These are phyloP conservation scores for Pseudomyrmex dendroicus DNA, from an alignment of 1,140 invertebrate species.

Conservation along the genomic window DNA sequence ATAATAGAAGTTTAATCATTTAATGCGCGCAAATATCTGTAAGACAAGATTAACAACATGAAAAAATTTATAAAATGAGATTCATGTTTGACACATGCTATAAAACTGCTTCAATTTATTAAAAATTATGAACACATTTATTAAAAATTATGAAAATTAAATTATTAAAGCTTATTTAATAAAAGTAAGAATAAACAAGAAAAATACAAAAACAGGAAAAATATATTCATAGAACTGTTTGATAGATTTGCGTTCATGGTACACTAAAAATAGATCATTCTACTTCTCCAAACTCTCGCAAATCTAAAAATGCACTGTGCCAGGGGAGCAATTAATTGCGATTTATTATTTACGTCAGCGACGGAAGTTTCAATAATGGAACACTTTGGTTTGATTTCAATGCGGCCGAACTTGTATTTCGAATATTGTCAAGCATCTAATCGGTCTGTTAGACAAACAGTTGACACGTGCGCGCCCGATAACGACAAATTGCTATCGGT, in stretches of 20 bases:
- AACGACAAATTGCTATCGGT: not conserved
- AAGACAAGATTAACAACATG: not conserved
- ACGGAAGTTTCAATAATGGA: slow-evolving; percentile 24
- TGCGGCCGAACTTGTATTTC: slow-evolving; percentile 5
- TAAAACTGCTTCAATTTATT: not conserved
- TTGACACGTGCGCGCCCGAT: not conserved
- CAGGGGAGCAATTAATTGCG: slow-evolving; percentile 35
- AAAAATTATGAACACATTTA: not conserved
- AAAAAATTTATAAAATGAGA: not conserved
- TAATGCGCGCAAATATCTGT: no score
- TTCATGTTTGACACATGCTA: not conserved
- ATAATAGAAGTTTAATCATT: no score
- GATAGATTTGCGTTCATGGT: not conserved
- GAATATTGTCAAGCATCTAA: not conserved
- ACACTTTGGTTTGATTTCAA: not conserved
- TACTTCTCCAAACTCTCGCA: slow-evolving; percentile 17
- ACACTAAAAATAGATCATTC: not conserved
- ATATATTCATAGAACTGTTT: not conserved
- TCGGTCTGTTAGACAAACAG: not conserved
- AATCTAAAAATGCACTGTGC: slow-evolving; percentile 18
- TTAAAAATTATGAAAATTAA: not conserved
- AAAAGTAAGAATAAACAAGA: not conserved
- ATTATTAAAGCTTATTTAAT: not conserved
- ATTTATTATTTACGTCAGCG: slow-evolving; percentile 39
- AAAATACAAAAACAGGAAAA: not conserved